Percentiles rank a stretch among this genome's conserved stretches.
phyloP scores from a whole-genome alignment of 1,140 invertebrate species.

The Brachionus rubens region DNA sequence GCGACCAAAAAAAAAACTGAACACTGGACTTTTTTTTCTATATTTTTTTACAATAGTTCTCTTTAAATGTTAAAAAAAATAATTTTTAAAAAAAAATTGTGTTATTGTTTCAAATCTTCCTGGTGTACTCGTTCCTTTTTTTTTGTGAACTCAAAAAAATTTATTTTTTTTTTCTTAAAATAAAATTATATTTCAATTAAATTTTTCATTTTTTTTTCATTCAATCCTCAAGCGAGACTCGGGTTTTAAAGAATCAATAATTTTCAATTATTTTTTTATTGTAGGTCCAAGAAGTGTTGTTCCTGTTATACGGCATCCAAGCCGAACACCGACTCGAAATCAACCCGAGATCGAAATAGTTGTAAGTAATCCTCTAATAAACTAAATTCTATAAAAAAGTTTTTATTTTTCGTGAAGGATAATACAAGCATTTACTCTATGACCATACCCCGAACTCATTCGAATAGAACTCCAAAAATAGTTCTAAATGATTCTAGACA shows the following conservation, averaged over 20 bases:
- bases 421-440: constrained; percentile 17
- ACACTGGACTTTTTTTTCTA: neutral
- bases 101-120: constrained; percentile 18
- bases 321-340: neutral
- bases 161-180: neutral
- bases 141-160: neutral
- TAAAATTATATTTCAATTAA: neutral
- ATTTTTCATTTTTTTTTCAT: neutral
- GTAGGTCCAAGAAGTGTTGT: constrained; percentile 15
- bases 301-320: neutral
- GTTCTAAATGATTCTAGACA: neutral
- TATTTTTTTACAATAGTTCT: constrained; percentile 2
- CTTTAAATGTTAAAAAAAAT: neutral
- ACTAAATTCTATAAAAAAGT: neutral
- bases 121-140: constrained; percentile 2
- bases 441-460: neutral
- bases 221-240: constrained; percentile 16
- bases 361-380: neutral
- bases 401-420: neutral
- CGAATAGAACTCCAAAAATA: neutral
- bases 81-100: too few species aligned
- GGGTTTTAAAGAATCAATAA: neutral
- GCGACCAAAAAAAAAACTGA: neutral
- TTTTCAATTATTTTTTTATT: neutral
- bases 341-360: constrained; percentile 23